These are phyloP conservation scores for Drosophila formosana DNA, from an alignment of 2,888 invertebrate species.

Conservation along the genomic window DNA sequence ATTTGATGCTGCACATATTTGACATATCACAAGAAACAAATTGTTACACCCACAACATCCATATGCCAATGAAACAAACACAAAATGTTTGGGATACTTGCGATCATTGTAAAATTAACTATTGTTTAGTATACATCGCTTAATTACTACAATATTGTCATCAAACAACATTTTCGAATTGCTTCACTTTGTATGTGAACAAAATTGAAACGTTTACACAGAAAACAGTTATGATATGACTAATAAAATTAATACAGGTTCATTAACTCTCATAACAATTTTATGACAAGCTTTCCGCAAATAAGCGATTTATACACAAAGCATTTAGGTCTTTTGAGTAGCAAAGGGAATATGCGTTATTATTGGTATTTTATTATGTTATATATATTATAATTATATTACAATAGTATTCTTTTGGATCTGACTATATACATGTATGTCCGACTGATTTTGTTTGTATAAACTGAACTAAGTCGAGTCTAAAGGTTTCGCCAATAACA, in stretches of 20 bases:
- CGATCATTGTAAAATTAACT: not conserved
- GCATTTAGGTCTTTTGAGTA: not conserved
- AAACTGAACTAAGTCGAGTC: not conserved
- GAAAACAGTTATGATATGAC: not conserved
- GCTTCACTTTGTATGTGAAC: not conserved
- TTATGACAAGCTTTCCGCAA: not conserved
- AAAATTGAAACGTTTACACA: not conserved
- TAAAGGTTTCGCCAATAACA: not conserved
- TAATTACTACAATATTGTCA: not conserved
- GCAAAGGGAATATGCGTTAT: not conserved
- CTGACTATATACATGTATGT: not conserved
- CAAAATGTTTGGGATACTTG: not conserved
- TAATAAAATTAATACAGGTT: not conserved
- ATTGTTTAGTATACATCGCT: slow-evolving; percentile 2
- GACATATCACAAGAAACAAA: not conserved
- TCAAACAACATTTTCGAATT: not conserved
- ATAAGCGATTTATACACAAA: not conserved
- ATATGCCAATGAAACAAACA: not conserved
- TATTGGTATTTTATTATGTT: not conserved
- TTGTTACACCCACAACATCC: not conserved
- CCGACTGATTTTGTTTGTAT: slow-evolving; percentile 1
- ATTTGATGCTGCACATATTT: not conserved
- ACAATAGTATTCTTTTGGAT: not conserved
- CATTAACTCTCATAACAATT: not conserved
- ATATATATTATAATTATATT: slow-evolving; percentile 1